Base-by-base conservation (phyloP, 2,888 invertebrate genomes). In the Drosophila borborema region DNA sequence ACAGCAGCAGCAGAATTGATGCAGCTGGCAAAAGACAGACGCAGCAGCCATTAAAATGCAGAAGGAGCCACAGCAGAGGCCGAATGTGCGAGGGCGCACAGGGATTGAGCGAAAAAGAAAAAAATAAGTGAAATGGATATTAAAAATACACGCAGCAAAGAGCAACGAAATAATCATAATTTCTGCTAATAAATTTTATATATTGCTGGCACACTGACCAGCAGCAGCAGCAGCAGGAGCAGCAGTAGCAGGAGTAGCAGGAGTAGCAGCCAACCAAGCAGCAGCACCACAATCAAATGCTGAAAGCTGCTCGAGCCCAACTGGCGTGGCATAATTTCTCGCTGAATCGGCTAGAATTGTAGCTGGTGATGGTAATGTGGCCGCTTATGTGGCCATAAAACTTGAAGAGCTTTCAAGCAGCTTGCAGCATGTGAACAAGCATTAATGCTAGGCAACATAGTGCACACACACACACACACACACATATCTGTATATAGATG, bases 131-230 rank as follows among this genome's bases (percentile, higher is more conserved):
- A 82, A 87, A 87, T 87, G 84, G 88, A 87, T 89, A 84, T 84
- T 89, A 85, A 85, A 89, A 85, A 76, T 81, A 83, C 75, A 80
- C 81, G 83, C 77, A 78, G 90, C 84, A 84, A 81, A 90, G 84
- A 77, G 86, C 83, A 83, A 72, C 86, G 83, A 89, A 90, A 86
- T 84, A 86, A 86, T 86, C 87, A 90, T 86, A 90, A 87, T 87
- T 90, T 90, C 87, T 80, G 86, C 90, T 87, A 87, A 87, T 87
- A 87, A 90, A 87, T 87, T 90, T 89, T 81, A 89, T 89, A 90
- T 84, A 86, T 87, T 85, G 74, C 88, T 54, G 36, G 51, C 51
- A 68, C 51, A 54, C 72, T 62, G 81, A 61, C 60, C 77, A 51
- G 58, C 18, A 38, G 36, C 20, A 20, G 18, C 10, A 12, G 36